Percentiles rank a stretch among this genome's conserved stretches.
Conservation (phyloP, 2,888 invertebrate species). For the Polymixis lichenea region DNA sequence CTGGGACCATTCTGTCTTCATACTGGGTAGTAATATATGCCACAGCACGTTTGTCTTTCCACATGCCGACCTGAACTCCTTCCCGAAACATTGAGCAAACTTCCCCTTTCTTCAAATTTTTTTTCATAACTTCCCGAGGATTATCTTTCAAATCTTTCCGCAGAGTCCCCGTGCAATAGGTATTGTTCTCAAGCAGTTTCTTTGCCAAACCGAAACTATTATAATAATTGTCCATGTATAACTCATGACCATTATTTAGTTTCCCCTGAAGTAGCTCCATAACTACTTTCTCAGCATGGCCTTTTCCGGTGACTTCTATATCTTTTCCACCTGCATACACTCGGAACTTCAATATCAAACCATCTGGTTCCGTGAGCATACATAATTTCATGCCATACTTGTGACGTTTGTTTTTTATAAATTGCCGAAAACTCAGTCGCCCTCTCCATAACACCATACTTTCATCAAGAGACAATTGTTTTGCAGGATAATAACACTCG, state of each 20-base stretch:
- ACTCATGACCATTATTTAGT: slow-evolving; percentile 18
- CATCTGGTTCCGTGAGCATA: slow-evolving; percentile 20
- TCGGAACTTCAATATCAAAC: slow-evolving; percentile 15
- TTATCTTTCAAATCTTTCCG: too few species aligned
- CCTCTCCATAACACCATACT: slow-evolving; percentile 56
- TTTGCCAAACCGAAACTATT: slow-evolving; percentile 9
- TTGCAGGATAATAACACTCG: slow-evolving; percentile 57
- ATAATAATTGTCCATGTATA: slow-evolving; percentile 6
- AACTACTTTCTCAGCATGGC: slow-evolving; percentile 18
- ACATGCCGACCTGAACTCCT: too few species aligned
- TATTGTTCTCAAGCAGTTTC: background rate
- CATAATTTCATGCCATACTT: slow-evolving; percentile 47
- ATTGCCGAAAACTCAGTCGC: slow-evolving; percentile 25
- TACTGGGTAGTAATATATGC: too few species aligned
- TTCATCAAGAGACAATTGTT: slow-evolving; percentile 56
- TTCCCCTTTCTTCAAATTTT: too few species aligned
- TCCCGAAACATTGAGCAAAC: too few species aligned
- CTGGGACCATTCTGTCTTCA: too few species aligned
- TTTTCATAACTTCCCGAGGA: too few species aligned
- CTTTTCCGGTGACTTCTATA: slow-evolving; percentile 5
- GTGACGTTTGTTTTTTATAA: slow-evolving; percentile 22
- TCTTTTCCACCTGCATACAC: slow-evolving; percentile 23
- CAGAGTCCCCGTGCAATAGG: too few species aligned
- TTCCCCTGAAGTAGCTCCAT: slow-evolving; percentile 18
- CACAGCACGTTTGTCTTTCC: too few species aligned